These are phyloP conservation scores for Oplegnathus fasciatus DNA, from an alignment of 2,113 vertebrate species.

Conservation along the genomic window DNA sequence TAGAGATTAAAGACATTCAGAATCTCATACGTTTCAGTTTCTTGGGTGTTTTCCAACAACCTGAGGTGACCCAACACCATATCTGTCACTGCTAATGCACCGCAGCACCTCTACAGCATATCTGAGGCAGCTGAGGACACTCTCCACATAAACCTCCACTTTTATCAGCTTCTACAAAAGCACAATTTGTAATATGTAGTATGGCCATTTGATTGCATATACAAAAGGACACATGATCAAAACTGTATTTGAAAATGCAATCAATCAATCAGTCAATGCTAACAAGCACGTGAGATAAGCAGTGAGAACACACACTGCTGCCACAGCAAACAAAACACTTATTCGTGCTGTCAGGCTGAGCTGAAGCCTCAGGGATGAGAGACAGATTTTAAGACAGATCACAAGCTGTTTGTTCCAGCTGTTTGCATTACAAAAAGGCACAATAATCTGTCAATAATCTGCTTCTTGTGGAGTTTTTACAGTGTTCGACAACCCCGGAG, in stretches of 20 bases:
- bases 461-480: conserved; percentile 24
- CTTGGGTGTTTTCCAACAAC: conserved; percentile 34
- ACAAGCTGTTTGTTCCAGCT: conserved; percentile 59
- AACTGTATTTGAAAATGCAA: conserved; percentile 18
- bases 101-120: not conserved
- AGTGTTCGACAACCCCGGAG: conserved; percentile 24
- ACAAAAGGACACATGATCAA: conserved; percentile 22
- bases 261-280: conserved; percentile 35
- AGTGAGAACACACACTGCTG: conserved; percentile 13
- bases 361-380: conserved; percentile 22
- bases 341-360: conserved; percentile 25
- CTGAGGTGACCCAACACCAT: not conserved
- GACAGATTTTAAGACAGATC: conserved; percentile 52
- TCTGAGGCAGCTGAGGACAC: conserved; percentile 7
- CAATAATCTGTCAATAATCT: conserved; percentile 9
- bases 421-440: conserved; percentile 42
- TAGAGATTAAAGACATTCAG: conserved; percentile 19
- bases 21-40: conserved; percentile 10
- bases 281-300: conserved; percentile 26
- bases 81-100: conserved; percentile 19
- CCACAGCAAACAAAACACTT: conserved; percentile 22
- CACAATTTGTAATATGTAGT: not conserved
- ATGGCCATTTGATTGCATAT: conserved; percentile 19
- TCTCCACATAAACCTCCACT: conserved; percentile 4
- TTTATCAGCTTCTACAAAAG: not conserved